A percentile compares a stretch with the other conserved stretches of the same genome.
Conservation (phyloP, 2,888 invertebrate species). For the Itoplectis maculator region DNA sequence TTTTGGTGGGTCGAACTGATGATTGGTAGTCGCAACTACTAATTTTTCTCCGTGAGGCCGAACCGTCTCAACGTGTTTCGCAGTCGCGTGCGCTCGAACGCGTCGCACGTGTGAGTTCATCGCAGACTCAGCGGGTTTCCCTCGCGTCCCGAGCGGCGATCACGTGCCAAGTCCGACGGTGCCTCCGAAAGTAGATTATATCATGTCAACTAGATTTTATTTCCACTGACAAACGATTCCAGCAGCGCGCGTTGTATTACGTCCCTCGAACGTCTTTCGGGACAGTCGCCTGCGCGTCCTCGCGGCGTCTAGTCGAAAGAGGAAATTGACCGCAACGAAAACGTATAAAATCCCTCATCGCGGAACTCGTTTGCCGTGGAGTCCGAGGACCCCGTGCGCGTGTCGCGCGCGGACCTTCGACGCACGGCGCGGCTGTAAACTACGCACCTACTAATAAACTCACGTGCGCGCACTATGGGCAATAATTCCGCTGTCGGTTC, state of each 20-base stretch:
- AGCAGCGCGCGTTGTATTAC: too few species aligned
- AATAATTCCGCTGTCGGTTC: slow-evolving; percentile 18
- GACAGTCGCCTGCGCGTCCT: not conserved
- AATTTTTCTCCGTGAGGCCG: too few species aligned
- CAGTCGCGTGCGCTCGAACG: not conserved
- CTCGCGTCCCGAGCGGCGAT: not conserved
- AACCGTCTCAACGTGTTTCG: not conserved
- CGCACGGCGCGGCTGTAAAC: not conserved
- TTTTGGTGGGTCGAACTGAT: too few species aligned
- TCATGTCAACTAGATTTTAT: slow-evolving; percentile 23
- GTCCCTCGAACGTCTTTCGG: slow-evolving; percentile 12
- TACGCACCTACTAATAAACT: slow-evolving; percentile 15
- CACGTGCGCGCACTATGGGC: not conserved
- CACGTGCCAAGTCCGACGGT: slow-evolving; percentile 21
- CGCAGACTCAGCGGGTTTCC: slow-evolving; percentile 27
- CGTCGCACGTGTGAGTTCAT: slow-evolving; percentile 3
- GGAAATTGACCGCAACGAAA: slow-evolving; percentile 36
- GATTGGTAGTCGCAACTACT: too few species aligned
- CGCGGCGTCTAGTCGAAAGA: slow-evolving; percentile 1
- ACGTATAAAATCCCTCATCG: slow-evolving; percentile 31
- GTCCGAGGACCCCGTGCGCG: slow-evolving; percentile 8
- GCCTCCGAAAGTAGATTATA: slow-evolving; percentile 18
- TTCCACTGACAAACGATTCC: slow-evolving; percentile 26
- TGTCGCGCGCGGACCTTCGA: not conserved
- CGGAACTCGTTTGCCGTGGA: slow-evolving; percentile 40